These are phyloP conservation scores for Microchrysa polita DNA, from an alignment of 2,888 invertebrate genomes.

Conservation along the genomic window DNA sequence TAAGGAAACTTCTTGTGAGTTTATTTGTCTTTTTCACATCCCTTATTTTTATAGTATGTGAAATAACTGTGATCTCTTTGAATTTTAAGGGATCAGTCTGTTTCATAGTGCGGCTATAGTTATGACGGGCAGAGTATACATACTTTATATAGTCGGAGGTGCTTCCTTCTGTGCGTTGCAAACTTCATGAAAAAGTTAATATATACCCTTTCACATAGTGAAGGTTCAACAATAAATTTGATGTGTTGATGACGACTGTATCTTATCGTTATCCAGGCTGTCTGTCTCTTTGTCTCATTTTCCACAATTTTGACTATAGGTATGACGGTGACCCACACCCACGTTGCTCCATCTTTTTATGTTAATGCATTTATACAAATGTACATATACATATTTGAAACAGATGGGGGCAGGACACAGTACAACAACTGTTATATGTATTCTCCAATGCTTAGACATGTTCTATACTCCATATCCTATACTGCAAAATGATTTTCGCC, in stretches of 20 bases:
- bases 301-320: too few species aligned
- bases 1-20: too few species aligned
- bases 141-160: too few species aligned
- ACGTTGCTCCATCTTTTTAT: neutral
- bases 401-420: neutral
- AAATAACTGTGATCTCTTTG: too few species aligned
- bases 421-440: neutral
- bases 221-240: neutral
- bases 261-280: constrained; percentile 29
- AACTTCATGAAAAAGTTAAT: too few species aligned
- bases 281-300: constrained; percentile 14
- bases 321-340: neutral
- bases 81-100: too few species aligned
- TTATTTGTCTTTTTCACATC: too few species aligned
- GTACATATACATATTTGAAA: neutral
- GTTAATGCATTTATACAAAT: neutral
- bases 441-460: neutral
- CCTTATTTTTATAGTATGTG: too few species aligned
- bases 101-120: too few species aligned
- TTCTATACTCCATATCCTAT: neutral
- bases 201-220: too few species aligned
- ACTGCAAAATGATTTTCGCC: constrained; percentile 42
- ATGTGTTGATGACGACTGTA: constrained; percentile 38
- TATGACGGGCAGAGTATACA: too few species aligned
- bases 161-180: too few species aligned